Conservation (phyloP, 1,140 invertebrate genomes). For the Berghia stephanieae region DNA sequence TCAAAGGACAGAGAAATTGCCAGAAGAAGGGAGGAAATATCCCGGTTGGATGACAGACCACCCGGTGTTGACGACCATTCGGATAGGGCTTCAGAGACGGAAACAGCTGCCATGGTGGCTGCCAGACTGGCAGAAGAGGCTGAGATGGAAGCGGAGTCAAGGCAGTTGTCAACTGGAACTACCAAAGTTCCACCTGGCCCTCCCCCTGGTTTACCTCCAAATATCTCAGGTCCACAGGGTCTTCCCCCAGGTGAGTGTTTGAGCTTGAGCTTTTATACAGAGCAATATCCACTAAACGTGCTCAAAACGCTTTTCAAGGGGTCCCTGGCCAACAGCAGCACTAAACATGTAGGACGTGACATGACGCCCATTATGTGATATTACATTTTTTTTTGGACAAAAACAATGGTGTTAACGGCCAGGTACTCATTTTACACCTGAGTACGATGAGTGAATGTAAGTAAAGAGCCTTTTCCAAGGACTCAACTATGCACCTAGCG, state of each 20-base stretch:
- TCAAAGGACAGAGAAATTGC: slow-evolving; percentile 31
- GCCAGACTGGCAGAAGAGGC: slow-evolving; percentile 39
- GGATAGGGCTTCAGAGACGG: slow-evolving; percentile 37
- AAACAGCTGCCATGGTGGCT: slow-evolving; percentile 30
- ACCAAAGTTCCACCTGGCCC: slow-evolving; percentile 41
- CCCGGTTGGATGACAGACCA: slow-evolving; percentile 32
- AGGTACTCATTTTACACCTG: too few species aligned
- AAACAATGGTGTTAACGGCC: too few species aligned
- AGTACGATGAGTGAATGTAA: too few species aligned
- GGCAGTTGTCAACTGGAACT: slow-evolving; percentile 32
- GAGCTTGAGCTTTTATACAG: too few species aligned
- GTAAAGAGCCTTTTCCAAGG: too few species aligned
- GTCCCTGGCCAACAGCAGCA: too few species aligned
- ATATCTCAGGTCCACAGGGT: slow-evolving; percentile 48
- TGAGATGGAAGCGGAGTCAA: slow-evolving; percentile 36
- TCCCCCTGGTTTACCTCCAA: slow-evolving; percentile 61
- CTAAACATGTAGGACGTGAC: too few species aligned
- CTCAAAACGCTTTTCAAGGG: too few species aligned
- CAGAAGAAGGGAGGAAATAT: slow-evolving; percentile 38
- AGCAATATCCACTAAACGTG: too few species aligned
- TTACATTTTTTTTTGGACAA: too few species aligned
- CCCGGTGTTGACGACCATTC: slow-evolving; percentile 39
- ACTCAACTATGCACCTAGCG: too few species aligned
- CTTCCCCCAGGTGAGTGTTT: slow-evolving; percentile 53
- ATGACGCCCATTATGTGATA: too few species aligned